These are phyloP conservation scores for Corbicula japonica DNA, from an alignment of 2,888 invertebrate species.

Conservation along the genomic window DNA sequence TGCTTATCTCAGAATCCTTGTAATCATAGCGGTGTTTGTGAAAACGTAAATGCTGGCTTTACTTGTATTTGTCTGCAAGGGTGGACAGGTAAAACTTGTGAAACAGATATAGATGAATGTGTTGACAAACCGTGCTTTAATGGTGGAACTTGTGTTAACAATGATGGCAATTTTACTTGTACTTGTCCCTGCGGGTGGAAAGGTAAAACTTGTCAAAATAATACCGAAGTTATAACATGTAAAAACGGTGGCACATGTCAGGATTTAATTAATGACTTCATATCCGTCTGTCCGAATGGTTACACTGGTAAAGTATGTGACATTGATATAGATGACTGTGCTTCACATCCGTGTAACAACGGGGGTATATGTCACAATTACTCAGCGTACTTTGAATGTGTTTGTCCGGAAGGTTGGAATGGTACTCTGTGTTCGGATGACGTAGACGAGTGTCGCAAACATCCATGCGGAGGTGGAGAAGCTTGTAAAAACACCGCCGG, in stretches of 20 bases:
- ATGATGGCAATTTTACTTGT: slow-evolving; percentile 52
- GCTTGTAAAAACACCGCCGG: slow-evolving; percentile 25
- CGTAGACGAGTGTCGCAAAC: slow-evolving; percentile 28
- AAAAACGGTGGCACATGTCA: slow-evolving; percentile 32
- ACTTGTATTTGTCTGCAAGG: slow-evolving; percentile 44
- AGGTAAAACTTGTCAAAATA: slow-evolving; percentile 26
- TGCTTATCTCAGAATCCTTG: slow-evolving; percentile 33
- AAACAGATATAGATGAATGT: slow-evolving; percentile 50
- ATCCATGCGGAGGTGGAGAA: slow-evolving; percentile 15
- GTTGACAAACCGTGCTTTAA: slow-evolving; percentile 34
- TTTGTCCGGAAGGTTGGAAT: slow-evolving; percentile 34
- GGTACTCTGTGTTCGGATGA: slow-evolving; percentile 27
- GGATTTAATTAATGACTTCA: slow-evolving; percentile 21
- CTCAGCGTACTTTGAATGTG: slow-evolving; percentile 27
- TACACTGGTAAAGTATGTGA: slow-evolving; percentile 35
- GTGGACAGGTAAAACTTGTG: slow-evolving; percentile 50
- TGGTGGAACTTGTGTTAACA: slow-evolving; percentile 55
- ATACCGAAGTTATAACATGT: slow-evolving; percentile 34
- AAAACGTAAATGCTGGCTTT: slow-evolving; percentile 42
- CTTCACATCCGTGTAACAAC: slow-evolving; percentile 35
- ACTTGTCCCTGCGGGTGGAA: slow-evolving; percentile 37
- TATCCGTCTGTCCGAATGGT: slow-evolving; percentile 33
- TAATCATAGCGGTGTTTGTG: slow-evolving; percentile 36
- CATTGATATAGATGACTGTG: slow-evolving; percentile 44
- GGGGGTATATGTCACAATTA: slow-evolving; percentile 36